Evolutionary conservation across 1,140 invertebrate species (phyloP), one percentile per base, ranked within the genome.

Genomic region (Platyura marginata): DNA sequence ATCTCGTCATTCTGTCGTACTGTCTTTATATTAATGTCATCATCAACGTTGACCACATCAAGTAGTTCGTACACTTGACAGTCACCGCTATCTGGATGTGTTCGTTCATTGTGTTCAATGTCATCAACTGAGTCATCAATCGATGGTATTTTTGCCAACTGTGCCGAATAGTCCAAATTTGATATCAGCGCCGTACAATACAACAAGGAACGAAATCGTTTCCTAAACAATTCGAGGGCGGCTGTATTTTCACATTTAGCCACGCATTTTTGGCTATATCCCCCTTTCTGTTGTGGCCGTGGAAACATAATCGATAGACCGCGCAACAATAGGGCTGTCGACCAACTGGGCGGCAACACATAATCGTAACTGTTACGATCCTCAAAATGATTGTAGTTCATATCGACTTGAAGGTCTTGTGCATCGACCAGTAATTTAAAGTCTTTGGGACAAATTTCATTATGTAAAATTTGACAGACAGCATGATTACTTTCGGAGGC

Each of bases 291-390:
- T n/a, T n/a, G n/a, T n/a, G n/a, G n/a, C n/a, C n/a, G n/a, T n/a
- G n/a, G 37, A 20, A 32, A n/a, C 2, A n/a, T 41, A 41, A 60
- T 52, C 19, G 56, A 55, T 13, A 58, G 42, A n/a, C 53, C 50
- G 2, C 57, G 54, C 21, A 60, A 56, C 0, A 46, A 54, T 48
- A 57, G 52, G 45, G 55, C 46, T n/a, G 55, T 54, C 5, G 48
- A 52, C 48, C 47, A 58, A 36, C 44, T 60, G 1, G 57, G 53
- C 5, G 54, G 53, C 15, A 36, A 18, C 34, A 16, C 5, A n/a
- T 11, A 36, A 9, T 11, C 9, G 6, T 36, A 6, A 18, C 5
- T 36, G 5, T 16, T 18, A 13, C 6, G 13, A 11, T 11, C 9
- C 6, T 18, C 4, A 18, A 5, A 9, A 6, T 6, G 6, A 5